Evolutionary conservation across 2,797 vertebrate genomes (phyloP).

Genomic region (Acanthis flammea): DNA sequence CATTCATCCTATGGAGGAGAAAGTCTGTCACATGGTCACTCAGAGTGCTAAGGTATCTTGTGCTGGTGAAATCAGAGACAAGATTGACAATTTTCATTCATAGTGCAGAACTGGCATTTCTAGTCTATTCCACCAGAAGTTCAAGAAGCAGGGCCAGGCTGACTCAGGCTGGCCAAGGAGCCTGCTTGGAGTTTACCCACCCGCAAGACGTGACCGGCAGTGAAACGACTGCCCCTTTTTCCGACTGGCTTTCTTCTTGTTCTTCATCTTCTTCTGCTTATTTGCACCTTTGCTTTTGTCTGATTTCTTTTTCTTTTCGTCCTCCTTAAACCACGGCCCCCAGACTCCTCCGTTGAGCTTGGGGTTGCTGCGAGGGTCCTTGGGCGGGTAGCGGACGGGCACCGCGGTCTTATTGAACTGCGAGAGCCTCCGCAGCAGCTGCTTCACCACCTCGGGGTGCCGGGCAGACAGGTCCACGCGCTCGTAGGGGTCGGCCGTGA

Average conservation of each 20-base stretch:
- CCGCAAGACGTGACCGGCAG: conserved; percentile 36
- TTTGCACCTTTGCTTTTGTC: conserved; percentile 74
- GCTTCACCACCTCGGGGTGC: conserved; percentile 89
- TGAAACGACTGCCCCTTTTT: not conserved
- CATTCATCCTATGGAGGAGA: not conserved
- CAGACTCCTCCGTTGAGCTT: conserved; percentile 94
- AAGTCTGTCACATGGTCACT: not conserved
- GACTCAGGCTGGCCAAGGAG: not conserved
- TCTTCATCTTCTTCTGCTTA: conserved; percentile 70
- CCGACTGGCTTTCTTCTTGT: conserved; percentile 52
- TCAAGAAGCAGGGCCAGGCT: not conserved
- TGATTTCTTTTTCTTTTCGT: conserved; percentile 75
- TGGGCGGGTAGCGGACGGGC: conserved; percentile 90
- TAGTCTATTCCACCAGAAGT: not conserved
- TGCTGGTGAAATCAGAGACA: not conserved
- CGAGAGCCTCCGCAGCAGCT: conserved; percentile 85
- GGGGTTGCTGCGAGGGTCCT: conserved; percentile 93
- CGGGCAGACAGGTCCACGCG: conserved; percentile 87
- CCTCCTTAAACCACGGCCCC: conserved; percentile 94
- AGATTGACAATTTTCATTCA: not conserved
- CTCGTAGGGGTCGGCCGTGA: conserved; percentile 93
- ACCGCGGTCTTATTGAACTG: conserved; percentile 92
- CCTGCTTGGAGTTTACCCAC: not conserved
- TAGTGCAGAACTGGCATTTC: conserved; percentile 14
- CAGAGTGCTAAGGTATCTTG: not conserved